These are phyloP conservation scores for Lordiphosa mommai DNA, from an alignment of 1,140 invertebrate species.

Conservation along the genomic window DNA sequence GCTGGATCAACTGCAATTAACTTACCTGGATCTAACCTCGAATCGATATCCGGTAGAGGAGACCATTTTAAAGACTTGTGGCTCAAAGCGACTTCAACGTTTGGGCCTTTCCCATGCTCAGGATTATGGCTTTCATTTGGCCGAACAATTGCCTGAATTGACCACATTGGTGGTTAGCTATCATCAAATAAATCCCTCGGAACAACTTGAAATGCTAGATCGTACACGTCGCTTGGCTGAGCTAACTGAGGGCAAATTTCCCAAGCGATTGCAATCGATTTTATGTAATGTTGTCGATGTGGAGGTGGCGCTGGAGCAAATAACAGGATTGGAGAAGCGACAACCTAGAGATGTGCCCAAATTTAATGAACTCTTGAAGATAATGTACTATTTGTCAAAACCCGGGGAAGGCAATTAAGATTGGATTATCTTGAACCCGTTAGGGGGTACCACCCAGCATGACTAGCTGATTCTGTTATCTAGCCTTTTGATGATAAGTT, in stretches of 20 bases:
- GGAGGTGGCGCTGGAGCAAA: slow-evolving; percentile 55
- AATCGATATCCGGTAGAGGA: slow-evolving; percentile 45
- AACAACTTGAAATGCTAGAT: slow-evolving; percentile 41
- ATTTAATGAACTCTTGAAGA: slow-evolving; percentile 50
- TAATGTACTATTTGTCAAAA: slow-evolving; percentile 42
- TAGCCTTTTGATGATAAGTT: too few relatives aligned
- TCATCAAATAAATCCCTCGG: slow-evolving; percentile 34
- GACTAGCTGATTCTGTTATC: too few relatives aligned
- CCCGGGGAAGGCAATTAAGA: slow-evolving; percentile 15
- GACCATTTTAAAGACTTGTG: slow-evolving; percentile 28
- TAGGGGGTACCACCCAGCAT: too few relatives aligned
- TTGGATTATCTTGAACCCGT: slow-evolving; percentile 1
- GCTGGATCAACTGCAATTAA: slow-evolving; percentile 30
- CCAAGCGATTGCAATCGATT: slow-evolving; percentile 52
- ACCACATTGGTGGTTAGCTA: slow-evolving; percentile 52
- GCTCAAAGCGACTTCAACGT: slow-evolving; percentile 34
- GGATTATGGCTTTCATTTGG: slow-evolving; percentile 50
- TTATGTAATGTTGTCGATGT: slow-evolving; percentile 60
- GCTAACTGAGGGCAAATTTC: slow-evolving; percentile 15
- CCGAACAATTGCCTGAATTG: slow-evolving; percentile 35
- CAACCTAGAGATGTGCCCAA: slow-evolving; percentile 48
- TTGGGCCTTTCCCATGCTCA: slow-evolving; percentile 52
- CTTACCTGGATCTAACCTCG: slow-evolving; percentile 44
- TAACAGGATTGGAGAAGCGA: slow-evolving; percentile 55
- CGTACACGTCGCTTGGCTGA: slow-evolving; percentile 28